These are phyloP conservation scores for Lasius fuliginosus DNA, from an alignment of 2,888 invertebrate species.

Conservation along the genomic window DNA sequence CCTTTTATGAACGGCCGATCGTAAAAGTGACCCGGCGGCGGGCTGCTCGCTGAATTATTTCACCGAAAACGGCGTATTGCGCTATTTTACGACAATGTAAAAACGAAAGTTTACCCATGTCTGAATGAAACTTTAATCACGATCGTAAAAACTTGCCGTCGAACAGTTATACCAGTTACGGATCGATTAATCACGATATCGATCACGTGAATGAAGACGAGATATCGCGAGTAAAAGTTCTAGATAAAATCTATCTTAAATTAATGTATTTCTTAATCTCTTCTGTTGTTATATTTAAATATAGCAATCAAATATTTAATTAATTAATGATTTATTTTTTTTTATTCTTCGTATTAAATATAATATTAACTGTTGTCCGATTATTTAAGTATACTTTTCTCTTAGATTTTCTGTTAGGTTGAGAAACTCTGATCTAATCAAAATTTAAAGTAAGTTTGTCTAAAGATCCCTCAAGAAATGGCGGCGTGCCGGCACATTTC, in stretches of 20 bases:
- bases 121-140: constrained; percentile 58
- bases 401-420: too few relatives aligned
- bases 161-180: not conserved
- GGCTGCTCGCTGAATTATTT: constrained; percentile 48
- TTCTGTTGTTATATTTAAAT: not conserved
- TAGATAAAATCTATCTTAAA: not conserved
- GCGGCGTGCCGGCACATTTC: not conserved
- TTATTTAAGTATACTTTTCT: not conserved
- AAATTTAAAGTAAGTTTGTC: not conserved
- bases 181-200: constrained; percentile 15
- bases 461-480: not conserved
- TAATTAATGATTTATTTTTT: not conserved
- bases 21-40: constrained; percentile 62
- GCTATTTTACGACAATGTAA: constrained; percentile 64
- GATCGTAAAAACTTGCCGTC: constrained; percentile 41
- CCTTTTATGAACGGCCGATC: constrained; percentile 64
- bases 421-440: not conserved
- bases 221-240: not conserved
- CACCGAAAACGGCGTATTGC: constrained; percentile 50
- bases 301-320: not conserved
- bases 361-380: not conserved
- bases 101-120: constrained; percentile 19
- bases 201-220: not conserved
- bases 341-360: not conserved
- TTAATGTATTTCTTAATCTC: not conserved